These are phyloP conservation scores for Acleris laterana DNA, from an alignment of 2,888 invertebrate genomes.

Conservation along the genomic window DNA sequence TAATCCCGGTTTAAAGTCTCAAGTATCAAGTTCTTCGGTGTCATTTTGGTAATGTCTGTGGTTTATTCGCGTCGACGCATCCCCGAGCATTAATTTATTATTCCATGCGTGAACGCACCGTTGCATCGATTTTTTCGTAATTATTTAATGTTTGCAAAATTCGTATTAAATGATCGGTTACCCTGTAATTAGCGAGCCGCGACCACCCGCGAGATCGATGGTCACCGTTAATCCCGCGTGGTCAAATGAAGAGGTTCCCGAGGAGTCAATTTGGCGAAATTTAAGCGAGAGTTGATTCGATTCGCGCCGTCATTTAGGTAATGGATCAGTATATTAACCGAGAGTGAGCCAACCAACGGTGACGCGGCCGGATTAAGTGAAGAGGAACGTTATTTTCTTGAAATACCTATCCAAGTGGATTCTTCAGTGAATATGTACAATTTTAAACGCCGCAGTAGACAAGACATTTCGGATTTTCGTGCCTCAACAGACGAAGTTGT, in stretches of 20 bases:
- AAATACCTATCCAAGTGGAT: too few species aligned
- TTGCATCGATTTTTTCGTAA: constrained; percentile 69
- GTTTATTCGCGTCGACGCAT: constrained; percentile 36
- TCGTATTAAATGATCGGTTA: constrained; percentile 76
- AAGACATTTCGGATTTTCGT: too few species aligned
- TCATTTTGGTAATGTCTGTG: constrained; percentile 33
- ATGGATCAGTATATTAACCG: constrained; percentile 60
- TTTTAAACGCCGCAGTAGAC: too few species aligned
- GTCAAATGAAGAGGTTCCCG: constrained; percentile 71
- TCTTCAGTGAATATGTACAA: too few species aligned
- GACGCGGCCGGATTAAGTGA: constrained; percentile 13
- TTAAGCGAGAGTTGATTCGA: constrained; percentile 61
- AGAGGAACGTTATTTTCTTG: too few species aligned
- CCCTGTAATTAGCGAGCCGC: constrained; percentile 77
- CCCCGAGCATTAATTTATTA: constrained; percentile 70
- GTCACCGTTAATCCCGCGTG: constrained; percentile 65
- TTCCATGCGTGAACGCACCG: constrained; percentile 73
- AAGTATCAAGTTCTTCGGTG: constrained; percentile 13
- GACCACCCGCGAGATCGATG: constrained; percentile 77
- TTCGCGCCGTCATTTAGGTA: constrained; percentile 67
- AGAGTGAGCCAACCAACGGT: constrained; percentile 41
- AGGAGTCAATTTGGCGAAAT: constrained; percentile 61
- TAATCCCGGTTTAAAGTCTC: constrained; percentile 42
- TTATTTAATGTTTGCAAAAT: constrained; percentile 80
- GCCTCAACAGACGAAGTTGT: too few species aligned